Evolutionary conservation across 2,888 invertebrate species (phyloP).

Genomic region (Spicauda simplicius): DNA sequence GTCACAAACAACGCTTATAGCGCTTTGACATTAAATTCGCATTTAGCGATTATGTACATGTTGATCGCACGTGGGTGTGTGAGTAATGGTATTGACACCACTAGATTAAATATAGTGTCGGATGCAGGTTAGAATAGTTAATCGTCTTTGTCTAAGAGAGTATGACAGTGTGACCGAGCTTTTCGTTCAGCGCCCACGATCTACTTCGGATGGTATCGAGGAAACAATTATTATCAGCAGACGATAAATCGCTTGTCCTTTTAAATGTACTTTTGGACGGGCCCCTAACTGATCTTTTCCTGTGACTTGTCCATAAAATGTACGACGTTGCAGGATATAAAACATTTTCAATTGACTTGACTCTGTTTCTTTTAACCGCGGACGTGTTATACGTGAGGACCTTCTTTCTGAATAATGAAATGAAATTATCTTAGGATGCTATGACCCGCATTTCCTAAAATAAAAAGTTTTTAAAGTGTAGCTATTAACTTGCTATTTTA

Average conservation of each 20-base stretch:
- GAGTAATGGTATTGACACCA: slow-evolving; percentile 31
- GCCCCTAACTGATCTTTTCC: slow-evolving; percentile 57
- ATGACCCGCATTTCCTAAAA: too few species aligned
- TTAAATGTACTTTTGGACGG: slow-evolving; percentile 55
- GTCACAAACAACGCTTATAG: too few species aligned
- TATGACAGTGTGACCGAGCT: slow-evolving; percentile 50
- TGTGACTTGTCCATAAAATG: slow-evolving; percentile 1
- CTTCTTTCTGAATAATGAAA: too few species aligned
- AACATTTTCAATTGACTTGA: too few species aligned
- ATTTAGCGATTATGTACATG: slow-evolving; percentile 2
- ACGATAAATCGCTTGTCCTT: slow-evolving; percentile 64
- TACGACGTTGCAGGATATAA: too few species aligned
- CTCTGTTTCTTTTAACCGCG: too few species aligned
- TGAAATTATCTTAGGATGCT: too few species aligned
- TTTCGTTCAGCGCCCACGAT: slow-evolving; percentile 63
- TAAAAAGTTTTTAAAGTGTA: too few species aligned
- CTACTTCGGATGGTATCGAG: slow-evolving; percentile 58
- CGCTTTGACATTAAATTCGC: not conserved
- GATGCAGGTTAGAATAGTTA: slow-evolving; percentile 20
- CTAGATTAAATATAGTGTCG: slow-evolving; percentile 29
- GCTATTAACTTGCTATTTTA: too few species aligned
- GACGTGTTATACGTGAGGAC: too few species aligned
- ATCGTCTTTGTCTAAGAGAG: slow-evolving; percentile 30
- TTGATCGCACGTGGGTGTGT: slow-evolving; percentile 26
- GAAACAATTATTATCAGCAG: slow-evolving; percentile 64